These are phyloP conservation scores for Sebastes vulpes DNA, from an alignment of 2,797 vertebrate species.

Conservation along the genomic window DNA sequence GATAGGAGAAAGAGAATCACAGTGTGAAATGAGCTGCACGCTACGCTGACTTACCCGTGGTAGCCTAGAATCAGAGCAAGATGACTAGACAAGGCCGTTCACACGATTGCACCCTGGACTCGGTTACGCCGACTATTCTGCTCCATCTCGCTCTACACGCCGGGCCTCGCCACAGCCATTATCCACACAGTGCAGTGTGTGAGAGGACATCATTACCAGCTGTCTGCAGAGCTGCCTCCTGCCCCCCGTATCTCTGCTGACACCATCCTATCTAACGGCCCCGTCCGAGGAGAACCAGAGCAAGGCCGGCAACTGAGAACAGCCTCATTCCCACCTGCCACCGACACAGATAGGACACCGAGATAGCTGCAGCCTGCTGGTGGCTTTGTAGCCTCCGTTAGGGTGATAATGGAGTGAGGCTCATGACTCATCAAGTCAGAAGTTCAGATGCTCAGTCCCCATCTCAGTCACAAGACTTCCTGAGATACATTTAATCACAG, in stretches of 20 bases:
- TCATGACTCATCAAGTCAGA: conserved; percentile 52
- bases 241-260: conserved; percentile 55
- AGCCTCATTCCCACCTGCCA: conserved; percentile 86
- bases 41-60: conserved; percentile 58
- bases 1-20: conserved; percentile 72
- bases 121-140: conserved; percentile 54
- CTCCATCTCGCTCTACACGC: conserved; percentile 44
- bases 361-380: conserved; percentile 57
- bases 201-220: conserved; percentile 82
- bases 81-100: conserved; percentile 68
- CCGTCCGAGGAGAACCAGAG: conserved; percentile 44
- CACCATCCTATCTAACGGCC: conserved; percentile 58
- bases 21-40: conserved; percentile 78
- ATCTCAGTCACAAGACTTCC: conserved; percentile 33
- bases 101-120: conserved; percentile 46
- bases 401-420: conserved; percentile 67
- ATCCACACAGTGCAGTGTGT: conserved; percentile 63
- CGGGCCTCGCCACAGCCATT: conserved; percentile 62
- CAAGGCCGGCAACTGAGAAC: conserved; percentile 68
- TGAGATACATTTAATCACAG: conserved; percentile 49
- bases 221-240: conserved; percentile 64
- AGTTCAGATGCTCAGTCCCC: conserved; percentile 47
- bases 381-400: conserved; percentile 49
- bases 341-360: conserved; percentile 73
- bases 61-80: conserved; percentile 58